Base-by-base conservation (phyloP, 2,888 invertebrate species). In the Hypsopygia costalis region DNA sequence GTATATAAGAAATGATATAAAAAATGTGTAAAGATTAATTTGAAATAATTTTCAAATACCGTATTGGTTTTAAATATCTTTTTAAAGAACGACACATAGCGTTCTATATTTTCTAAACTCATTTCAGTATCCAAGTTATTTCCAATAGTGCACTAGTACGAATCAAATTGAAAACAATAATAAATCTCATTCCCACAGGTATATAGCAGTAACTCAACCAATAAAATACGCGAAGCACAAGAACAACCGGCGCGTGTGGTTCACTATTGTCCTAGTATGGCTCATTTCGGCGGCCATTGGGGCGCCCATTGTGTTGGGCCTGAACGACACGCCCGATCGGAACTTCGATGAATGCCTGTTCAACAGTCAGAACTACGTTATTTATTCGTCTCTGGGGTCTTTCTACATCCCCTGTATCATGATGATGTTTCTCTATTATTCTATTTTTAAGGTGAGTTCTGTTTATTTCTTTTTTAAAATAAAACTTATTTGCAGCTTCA, bases 201-300 rank as follows among this genome's bases (percentile, higher is more conserved):
- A 98, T 83, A 98, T 99, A 67, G 99, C 99, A 51, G 99, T 99
- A 58, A 99, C 98, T 34, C 96, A 97, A 79, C 99, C 99, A 67
- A 98, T 99, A 78, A 97, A 98, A 85, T 99, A 99, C 90, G 98
- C 98, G 44, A 97, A 98, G 75, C 98, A 98, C 91, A 97, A 98
- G 91, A 98, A 97, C 91, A 97, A 95, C 88, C 91, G 94, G 39
- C 93, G 99, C 47, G 97, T 98, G 33, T 96, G 96, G 93, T 88
- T 98, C 77, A 99, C 98, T 60, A 97, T 99, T 67, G 94, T 94
- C 29, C 90, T 98, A 50, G 98, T 98, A 37, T 99, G 99, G 99
- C 92, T 96, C 58, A 95, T 99, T 76, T 88, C 88, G 0, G 94
- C 95, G 1, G 96, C 97, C 46, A 99, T 99, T 57, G 99, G 98